Conservation (phyloP, 2,888 invertebrate genomes). For the Willowsia nigromaculata region DNA sequence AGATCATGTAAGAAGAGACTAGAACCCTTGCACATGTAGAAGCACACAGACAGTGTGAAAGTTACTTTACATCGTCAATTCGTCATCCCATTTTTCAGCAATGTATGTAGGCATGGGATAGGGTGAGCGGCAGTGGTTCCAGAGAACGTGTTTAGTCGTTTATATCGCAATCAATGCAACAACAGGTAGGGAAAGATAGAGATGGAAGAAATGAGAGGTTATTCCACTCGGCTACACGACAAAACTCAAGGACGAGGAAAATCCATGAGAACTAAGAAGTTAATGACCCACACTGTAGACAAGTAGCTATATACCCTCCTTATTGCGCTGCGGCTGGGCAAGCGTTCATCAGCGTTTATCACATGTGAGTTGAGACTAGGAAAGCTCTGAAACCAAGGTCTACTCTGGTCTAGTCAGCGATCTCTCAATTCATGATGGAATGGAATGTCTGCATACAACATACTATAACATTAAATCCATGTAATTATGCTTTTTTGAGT, state of each 20-base stretch:
- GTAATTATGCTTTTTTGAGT: too few species aligned
- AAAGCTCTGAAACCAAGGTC: not conserved
- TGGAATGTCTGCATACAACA: too few species aligned
- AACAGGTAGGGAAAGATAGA: not conserved
- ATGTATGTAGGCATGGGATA: not conserved
- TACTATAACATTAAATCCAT: too few species aligned
- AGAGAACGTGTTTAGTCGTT: not conserved
- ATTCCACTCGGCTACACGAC: slow-evolving; percentile 46
- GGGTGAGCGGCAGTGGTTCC: not conserved
- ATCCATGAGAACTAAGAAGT: slow-evolving; percentile 57
- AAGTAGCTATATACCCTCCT: not conserved
- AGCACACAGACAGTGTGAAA: too few species aligned
- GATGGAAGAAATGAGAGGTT: slow-evolving; percentile 35
- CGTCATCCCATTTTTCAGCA: not conserved
- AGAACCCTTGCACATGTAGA: too few species aligned
- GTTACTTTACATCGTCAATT: too few species aligned
- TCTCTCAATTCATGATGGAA: too few species aligned
- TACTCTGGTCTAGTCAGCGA: not conserved
- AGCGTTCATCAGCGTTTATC: not conserved
- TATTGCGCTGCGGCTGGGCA: not conserved
- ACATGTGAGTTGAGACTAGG: not conserved
- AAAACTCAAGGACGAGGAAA: slow-evolving; percentile 61
- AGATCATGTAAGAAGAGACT: too few species aligned
- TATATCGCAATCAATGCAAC: not conserved
- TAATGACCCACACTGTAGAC: slow-evolving; percentile 48